These are phyloP conservation scores for Xenopus laevis DNA, from an alignment of 2,113 vertebrate species.

Conservation along the genomic window DNA sequence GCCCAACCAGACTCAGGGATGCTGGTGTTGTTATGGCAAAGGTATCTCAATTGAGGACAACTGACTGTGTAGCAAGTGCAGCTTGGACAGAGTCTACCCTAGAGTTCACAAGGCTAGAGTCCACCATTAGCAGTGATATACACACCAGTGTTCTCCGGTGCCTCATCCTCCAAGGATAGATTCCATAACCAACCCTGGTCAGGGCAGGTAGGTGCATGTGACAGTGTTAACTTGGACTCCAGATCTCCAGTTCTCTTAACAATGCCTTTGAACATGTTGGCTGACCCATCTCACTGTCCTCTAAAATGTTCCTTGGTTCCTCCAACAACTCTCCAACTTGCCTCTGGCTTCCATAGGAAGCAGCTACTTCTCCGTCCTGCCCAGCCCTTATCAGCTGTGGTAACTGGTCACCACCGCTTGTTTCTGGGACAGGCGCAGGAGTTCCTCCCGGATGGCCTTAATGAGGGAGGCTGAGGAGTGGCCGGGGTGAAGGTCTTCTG, in stretches of 20 bases:
- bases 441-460: constrained; percentile 97
- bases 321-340: too few species aligned
- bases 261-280: constrained; percentile 11
- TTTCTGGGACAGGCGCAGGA: constrained; percentile 94
- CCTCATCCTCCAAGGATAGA: too few species aligned
- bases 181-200: too few species aligned
- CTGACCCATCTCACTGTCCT: constrained; percentile 34
- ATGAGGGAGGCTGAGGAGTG: constrained; percentile 96
- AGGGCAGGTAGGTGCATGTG: neutral
- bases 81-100: neutral
- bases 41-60: neutral
- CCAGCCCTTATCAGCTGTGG: constrained; percentile 79
- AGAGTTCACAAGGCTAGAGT: neutral
- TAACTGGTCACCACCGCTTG: constrained; percentile 83
- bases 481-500: constrained; percentile 79
- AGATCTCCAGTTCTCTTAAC: neutral
- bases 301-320: too few species aligned
- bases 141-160: too few species aligned
- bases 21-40: neutral
- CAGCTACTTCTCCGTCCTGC: constrained; percentile 55
- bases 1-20: neutral
- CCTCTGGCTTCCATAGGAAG: constrained; percentile 74
- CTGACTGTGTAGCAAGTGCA: neutral
- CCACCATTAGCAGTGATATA: neutral
- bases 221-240: neutral